Evolutionary conservation across 2,888 invertebrate species (phyloP).

Genomic region (Lucinisca nassula): DNA sequence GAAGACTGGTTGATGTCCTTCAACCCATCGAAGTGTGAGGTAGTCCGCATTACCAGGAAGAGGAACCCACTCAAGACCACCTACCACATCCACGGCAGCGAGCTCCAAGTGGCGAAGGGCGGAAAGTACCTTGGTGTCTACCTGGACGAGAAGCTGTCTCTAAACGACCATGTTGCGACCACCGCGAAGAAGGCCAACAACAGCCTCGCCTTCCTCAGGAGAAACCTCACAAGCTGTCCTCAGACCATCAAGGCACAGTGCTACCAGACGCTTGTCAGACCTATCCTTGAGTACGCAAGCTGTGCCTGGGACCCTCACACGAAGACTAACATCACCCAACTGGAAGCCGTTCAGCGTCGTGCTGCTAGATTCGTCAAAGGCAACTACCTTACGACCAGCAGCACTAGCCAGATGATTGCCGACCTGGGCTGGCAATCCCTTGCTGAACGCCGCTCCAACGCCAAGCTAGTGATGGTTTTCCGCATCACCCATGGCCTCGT

Average conservation of each 20-base stretch:
- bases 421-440: not conserved
- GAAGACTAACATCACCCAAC: not conserved
- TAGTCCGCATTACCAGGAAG: not conserved
- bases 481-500: no score
- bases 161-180: not conserved
- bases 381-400: not conserved
- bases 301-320: slow-evolving; percentile 24
- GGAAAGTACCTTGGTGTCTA: not conserved
- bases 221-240: not conserved
- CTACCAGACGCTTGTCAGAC: slow-evolving; percentile 21
- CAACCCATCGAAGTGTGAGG: not conserved
- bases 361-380: slow-evolving; percentile 19
- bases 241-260: not conserved
- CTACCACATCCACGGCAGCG: not conserved
- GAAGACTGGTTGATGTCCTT: not conserved
- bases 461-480: not conserved
- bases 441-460: not conserved
- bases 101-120: not conserved
- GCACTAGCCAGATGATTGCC: not conserved
- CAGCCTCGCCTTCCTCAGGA: not conserved
- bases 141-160: not conserved
- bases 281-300: not conserved
- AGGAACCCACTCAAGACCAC: not conserved
- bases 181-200: slow-evolving; percentile 34
- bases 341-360: slow-evolving; percentile 20